Percentiles rank a stretch among this genome's conserved stretches.
phyloP scores from a whole-genome alignment of 2,113 vertebrate species.

The Neogobius melanostomus region DNA sequence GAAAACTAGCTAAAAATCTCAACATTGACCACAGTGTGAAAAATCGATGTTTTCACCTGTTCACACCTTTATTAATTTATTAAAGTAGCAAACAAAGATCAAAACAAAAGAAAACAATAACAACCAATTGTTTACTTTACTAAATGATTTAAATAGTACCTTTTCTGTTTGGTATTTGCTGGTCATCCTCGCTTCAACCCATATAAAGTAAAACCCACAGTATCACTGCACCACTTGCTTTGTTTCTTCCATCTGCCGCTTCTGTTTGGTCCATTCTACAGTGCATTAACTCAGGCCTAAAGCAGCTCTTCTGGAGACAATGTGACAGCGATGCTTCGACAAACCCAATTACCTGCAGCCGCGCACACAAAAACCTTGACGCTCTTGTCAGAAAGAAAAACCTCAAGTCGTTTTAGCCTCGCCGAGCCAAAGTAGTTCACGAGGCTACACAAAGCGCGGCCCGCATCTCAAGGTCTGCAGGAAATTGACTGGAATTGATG shows the following conservation, averaged over 20 bases:
- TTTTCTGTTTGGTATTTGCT: not conserved
- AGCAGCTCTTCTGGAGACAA: not conserved
- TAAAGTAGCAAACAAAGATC: too few relatives aligned
- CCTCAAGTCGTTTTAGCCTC: conserved; percentile 3
- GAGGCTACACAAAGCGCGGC: conserved; percentile 31
- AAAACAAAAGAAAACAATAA: too few relatives aligned
- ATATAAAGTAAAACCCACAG: not conserved
- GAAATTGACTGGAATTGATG: conserved; percentile 62
- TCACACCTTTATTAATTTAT: too few relatives aligned
- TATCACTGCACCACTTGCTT: not conserved
- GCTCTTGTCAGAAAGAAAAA: conserved; percentile 10
- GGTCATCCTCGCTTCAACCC: not conserved
- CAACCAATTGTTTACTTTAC: too few relatives aligned
- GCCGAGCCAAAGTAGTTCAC: conserved; percentile 31
- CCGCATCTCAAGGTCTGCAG: conserved; percentile 48
- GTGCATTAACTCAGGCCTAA: conserved; percentile 12
- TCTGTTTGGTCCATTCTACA: not conserved
- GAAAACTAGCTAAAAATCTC: too few relatives aligned
- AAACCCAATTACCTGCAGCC: conserved; percentile 5
- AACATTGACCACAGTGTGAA: too few relatives aligned
- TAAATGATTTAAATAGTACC: too few relatives aligned
- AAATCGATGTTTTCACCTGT: too few relatives aligned
- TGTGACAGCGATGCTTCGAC: conserved; percentile 1
- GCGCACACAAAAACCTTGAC: conserved; percentile 1
- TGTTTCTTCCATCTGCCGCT: not conserved